Evolutionary conservation across 2,888 invertebrate species (phyloP).

Genomic region (Mystacides longicornis): DNA sequence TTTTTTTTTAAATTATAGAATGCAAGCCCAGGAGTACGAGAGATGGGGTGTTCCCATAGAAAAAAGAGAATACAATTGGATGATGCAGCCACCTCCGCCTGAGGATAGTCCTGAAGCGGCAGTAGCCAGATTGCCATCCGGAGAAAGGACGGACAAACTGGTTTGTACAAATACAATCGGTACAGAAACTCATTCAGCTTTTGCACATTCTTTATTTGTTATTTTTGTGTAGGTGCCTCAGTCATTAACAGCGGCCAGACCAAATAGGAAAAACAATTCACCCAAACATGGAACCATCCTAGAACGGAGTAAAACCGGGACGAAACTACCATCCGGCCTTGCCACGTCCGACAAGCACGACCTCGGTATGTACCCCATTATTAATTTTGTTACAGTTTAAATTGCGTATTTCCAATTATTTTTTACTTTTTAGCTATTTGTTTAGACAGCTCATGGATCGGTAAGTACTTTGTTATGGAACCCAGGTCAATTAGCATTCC

Average conservation of each 20-base stretch:
- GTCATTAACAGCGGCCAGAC: conserved; percentile 38
- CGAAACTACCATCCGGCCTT: conserved; percentile 29
- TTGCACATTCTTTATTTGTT: not conserved
- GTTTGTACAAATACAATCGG: conserved; percentile 32
- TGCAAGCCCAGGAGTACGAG: conserved; percentile 84
- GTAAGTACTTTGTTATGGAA: too few relatives aligned
- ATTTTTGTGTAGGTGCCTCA: conserved; percentile 39
- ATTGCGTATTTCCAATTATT: too few relatives aligned
- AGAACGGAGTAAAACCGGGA: conserved; percentile 29
- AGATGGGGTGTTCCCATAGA: conserved; percentile 84
- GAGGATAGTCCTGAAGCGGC: conserved; percentile 83
- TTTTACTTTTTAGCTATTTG: too few relatives aligned
- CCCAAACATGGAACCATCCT: conserved; percentile 36
- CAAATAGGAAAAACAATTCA: conserved; percentile 36
- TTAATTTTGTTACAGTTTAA: too few relatives aligned
- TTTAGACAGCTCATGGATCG: too few relatives aligned
- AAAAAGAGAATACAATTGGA: conserved; percentile 90
- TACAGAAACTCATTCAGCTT: not conserved
- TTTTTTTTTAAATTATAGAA: conserved; percentile 43
- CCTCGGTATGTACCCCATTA: conserved; percentile 33
- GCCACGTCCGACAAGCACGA: conserved; percentile 33
- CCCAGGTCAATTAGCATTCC: too few relatives aligned
- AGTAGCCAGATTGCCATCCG: conserved; percentile 76
- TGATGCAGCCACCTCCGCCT: conserved; percentile 86
- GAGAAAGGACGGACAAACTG: conserved; percentile 76